phyloP scores from a whole-genome alignment of 2,113 vertebrate genomes.

The Plotosus lineatus region DNA sequence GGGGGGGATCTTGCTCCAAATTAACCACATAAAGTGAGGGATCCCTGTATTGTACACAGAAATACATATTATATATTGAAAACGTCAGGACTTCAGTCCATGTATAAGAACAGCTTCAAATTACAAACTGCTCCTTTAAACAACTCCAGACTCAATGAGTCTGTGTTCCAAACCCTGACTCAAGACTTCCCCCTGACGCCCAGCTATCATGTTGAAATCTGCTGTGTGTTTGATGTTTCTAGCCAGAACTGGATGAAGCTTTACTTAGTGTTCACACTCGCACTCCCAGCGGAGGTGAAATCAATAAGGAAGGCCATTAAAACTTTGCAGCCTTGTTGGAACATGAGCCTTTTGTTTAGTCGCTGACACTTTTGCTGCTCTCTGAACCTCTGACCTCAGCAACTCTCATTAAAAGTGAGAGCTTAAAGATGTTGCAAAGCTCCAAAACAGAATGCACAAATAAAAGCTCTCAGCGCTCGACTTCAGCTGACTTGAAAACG shows the following conservation, averaged over 20 bases:
- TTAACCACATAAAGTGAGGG: too few relatives aligned
- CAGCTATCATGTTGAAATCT: neutral
- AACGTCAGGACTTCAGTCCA: too few relatives aligned
- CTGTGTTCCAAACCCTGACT: slow-evolving; percentile 20
- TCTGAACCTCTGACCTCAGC: neutral
- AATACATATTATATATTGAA: too few relatives aligned
- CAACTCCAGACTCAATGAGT: neutral
- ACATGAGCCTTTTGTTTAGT: neutral
- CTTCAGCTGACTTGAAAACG: neutral
- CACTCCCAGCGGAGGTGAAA: slow-evolving; percentile 32
- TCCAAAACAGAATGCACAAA: neutral
- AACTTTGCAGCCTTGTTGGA: slow-evolving; percentile 21
- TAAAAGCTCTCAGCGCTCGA: neutral
- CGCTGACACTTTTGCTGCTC: neutral
- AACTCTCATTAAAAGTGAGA: neutral
- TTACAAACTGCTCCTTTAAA: slow-evolving; percentile 5
- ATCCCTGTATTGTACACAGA: too few relatives aligned
- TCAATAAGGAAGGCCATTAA: slow-evolving; percentile 33
- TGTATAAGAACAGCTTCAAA: too few relatives aligned
- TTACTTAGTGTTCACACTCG: neutral
- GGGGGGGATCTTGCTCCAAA: too few relatives aligned
- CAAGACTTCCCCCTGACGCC: neutral
- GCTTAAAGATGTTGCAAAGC: neutral
- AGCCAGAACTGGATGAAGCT: slow-evolving; percentile 1
- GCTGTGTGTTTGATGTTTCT: slow-evolving; percentile 23